Evolutionary conservation across 2,113 vertebrate genomes (phyloP), one percentile per base, ranked within the genome.

Genomic region (Tautogolabrus adspersus): DNA sequence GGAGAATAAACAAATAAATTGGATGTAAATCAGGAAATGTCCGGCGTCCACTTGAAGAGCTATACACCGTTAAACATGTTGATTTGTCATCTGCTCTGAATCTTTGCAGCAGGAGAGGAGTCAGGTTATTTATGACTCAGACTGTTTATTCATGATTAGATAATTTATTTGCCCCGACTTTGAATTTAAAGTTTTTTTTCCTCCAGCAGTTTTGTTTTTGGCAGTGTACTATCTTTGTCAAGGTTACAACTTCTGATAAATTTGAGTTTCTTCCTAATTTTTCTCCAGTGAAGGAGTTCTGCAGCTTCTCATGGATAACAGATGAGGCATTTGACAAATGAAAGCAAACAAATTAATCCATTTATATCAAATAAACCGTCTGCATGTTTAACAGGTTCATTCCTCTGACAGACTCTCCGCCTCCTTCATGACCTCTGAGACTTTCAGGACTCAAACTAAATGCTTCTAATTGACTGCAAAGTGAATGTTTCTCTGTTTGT

Each of bases 351-450:
- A 83, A 74, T 71, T 22, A 26, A 62, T 6, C 16, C 58, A 51
- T 75, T 75, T 66, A 75, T 71, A 64, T 71, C 40, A 79, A 52
- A 66, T 84, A 16, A 66, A 22, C 46, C n/a, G 68, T 66, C 30
- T 51, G 10, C 49, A 61, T 42, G 46, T 66, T 34, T 7, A 66
- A 61, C 62, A 56, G 63, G 58, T 4, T 67, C 70, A 64, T 44
- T 8, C 42, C 57, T 68, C 63, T 38, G 10, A 63, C 64, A 37
- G 59, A 26, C 10, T 10, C 19, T 59, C 54, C 10, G 42, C 11
- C 51, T 68, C 37, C 18, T 37, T 5, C 19, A 0, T 46, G 10
- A 15, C 51, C 6, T 34, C 18, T 21, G 38, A 56, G 18, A 46
- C 22, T 2, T 38, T 38, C 26, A 47, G 21, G 49, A 21, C 7